Conservation (phyloP, 2,888 invertebrate genomes). For the Neoascia interrupta region DNA sequence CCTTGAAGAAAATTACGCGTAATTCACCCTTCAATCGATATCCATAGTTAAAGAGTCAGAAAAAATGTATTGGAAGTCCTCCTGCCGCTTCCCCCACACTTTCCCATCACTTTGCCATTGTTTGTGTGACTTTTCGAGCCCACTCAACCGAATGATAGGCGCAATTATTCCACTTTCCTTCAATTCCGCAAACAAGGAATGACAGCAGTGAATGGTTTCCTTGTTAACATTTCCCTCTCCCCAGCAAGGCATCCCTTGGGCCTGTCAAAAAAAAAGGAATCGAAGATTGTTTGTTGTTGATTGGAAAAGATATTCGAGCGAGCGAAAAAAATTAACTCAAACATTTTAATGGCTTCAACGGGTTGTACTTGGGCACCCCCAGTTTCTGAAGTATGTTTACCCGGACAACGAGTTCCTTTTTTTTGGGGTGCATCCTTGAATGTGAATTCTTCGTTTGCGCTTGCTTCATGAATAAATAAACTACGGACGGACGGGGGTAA, state of each 20-base stretch:
- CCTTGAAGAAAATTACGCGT: no score
- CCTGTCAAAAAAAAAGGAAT: neutral
- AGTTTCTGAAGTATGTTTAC: constrained; percentile 11
- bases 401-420: constrained; percentile 6
- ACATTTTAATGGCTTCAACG: constrained; percentile 36
- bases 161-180: constrained; percentile 30
- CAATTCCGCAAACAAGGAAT: constrained; percentile 18
- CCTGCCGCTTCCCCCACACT: no score
- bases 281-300: constrained; percentile 9
- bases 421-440: constrained; percentile 7
- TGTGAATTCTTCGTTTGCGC: neutral
- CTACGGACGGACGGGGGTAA: constrained; percentile 7
- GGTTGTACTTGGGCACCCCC: constrained; percentile 4
- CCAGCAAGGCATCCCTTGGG: neutral
- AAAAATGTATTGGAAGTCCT: no score
- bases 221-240: constrained; percentile 7
- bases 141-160: no score
- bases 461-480: constrained; percentile 4
- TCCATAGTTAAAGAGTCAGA: no score
- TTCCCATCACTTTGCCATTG: no score
- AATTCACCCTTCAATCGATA: no score
- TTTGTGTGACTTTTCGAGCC: neutral
- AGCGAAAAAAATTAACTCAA: constrained; percentile 16
- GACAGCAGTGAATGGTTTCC: constrained; percentile 14
- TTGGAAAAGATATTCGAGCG: neutral